Base-by-base conservation (phyloP, 2,113 vertebrate genomes). In the Platysternon megacephalum region DNA sequence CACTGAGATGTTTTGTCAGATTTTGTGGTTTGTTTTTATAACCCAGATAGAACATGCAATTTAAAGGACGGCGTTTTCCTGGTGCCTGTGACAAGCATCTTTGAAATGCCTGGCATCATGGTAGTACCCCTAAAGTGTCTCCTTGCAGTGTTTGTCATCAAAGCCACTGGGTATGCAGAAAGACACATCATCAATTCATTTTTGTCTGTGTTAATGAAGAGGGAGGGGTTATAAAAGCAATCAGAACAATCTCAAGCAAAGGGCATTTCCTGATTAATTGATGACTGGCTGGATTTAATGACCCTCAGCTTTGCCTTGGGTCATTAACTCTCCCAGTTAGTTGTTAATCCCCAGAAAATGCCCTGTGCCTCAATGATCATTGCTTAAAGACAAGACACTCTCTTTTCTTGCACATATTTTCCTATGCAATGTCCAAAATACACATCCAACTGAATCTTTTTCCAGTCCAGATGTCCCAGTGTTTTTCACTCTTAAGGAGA, bases 401-500 rank as follows among this genome's bases (percentile, higher is more conserved):
- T 44, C 90, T 88, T 10, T 52, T 92, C 65, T 82, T 93, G 51
- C 48, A 78, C 86, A 78, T 65, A 17, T 93, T 97, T 95, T 97
- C 95, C 95, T 96, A 72, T 42, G 79, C 92, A 95, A 48, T 80
- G 85, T 95, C 97, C 87, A 72, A 97, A 93, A 91, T 58, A 84
- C 68, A 94, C 92, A 93, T 44, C 87, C 72, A 81, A 16, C 82
- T 76, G 49, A 39, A 3, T 42, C 12, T 51, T 86, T 89, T 82
- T 94, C 86, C 12, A 44, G 56, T 84, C 95, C 98, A 98, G 97
- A 97, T 98, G 97, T 97, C 95, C 80, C 80, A 87, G 81, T 91
- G 79, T 82, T 91, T 97, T 92, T 79, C 51, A 68, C 80, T 88
- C 51, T 92, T 87, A 85, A 86, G 87, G 35, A 93, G 85, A 49